Percentiles rank a stretch among this genome's conserved stretches.
Conservation (phyloP, 1,140 invertebrate species). For the Sminthurides bifidus region DNA sequence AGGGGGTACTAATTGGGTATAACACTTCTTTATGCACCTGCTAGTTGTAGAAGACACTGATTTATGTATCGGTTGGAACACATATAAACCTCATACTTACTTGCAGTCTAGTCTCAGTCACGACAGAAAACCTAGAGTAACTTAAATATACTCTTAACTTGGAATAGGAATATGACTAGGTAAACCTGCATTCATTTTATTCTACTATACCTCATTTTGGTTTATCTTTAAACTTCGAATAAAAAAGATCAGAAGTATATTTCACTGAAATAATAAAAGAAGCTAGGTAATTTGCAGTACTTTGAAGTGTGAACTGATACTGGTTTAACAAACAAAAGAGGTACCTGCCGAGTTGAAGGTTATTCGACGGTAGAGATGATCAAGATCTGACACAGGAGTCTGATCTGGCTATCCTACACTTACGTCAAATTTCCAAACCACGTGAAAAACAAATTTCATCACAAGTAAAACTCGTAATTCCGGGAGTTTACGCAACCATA, state of each 20-base stretch:
- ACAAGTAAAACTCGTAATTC: background rate
- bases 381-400: background rate
- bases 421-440: background rate
- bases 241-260: background rate
- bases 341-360: too few species aligned
- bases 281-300: background rate
- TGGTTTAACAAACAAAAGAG: too few species aligned
- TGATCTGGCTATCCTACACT: background rate
- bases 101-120: too few species aligned
- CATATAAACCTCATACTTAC: too few species aligned
- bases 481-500: background rate
- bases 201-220: background rate
- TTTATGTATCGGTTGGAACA: too few species aligned
- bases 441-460: background rate
- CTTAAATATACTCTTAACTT: too few species aligned
- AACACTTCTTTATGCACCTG: too few species aligned
- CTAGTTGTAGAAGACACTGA: too few species aligned
- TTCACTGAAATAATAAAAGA: background rate
- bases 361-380: too few species aligned
- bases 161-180: slow-evolving; percentile 5
- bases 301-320: too few species aligned
- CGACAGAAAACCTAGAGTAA: too few species aligned
- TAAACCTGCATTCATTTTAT: background rate
- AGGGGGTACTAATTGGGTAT: too few species aligned
- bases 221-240: background rate